Evolutionary conservation across 2,113 vertebrate genomes (phyloP).

Genomic region (Atlantisia rogersi): DNA sequence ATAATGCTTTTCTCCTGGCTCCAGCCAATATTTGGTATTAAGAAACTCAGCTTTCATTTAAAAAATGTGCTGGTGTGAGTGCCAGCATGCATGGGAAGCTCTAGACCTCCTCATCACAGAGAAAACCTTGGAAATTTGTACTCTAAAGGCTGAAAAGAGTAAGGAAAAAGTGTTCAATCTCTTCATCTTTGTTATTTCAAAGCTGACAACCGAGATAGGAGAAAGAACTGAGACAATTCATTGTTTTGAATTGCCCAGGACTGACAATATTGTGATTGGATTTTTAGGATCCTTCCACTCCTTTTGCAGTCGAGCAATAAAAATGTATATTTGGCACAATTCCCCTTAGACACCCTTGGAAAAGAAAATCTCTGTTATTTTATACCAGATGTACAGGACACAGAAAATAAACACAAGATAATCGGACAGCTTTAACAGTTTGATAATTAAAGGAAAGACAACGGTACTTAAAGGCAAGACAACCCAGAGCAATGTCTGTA

Average conservation of each 20-base stretch:
- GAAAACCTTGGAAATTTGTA: not conserved
- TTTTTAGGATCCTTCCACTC: not conserved
- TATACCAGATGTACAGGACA: not conserved
- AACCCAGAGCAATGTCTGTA: not conserved
- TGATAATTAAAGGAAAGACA: constrained; percentile 10
- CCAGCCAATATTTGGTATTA: not conserved
- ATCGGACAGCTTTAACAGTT: not conserved
- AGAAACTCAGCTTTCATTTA: not conserved
- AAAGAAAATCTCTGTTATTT: constrained; percentile 27
- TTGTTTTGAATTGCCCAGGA: not conserved
- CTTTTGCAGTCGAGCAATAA: not conserved
- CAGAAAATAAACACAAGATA: not conserved
- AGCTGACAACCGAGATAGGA: not conserved
- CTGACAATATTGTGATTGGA: not conserved
- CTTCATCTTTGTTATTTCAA: not conserved
- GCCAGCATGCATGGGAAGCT: not conserved
- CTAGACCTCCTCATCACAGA: not conserved
- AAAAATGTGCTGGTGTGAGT: not conserved
- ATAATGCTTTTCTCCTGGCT: not conserved
- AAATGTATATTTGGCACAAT: constrained; percentile 5
- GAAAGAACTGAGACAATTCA: not conserved
- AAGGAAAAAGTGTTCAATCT: not conserved
- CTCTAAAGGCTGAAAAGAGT: not conserved
- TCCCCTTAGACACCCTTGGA: not conserved
- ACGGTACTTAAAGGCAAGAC: constrained; percentile 8